Evolutionary conservation across 2,113 vertebrate species (phyloP), one percentile per base, ranked within the genome.

Genomic region (Pedetes capensis): DNA sequence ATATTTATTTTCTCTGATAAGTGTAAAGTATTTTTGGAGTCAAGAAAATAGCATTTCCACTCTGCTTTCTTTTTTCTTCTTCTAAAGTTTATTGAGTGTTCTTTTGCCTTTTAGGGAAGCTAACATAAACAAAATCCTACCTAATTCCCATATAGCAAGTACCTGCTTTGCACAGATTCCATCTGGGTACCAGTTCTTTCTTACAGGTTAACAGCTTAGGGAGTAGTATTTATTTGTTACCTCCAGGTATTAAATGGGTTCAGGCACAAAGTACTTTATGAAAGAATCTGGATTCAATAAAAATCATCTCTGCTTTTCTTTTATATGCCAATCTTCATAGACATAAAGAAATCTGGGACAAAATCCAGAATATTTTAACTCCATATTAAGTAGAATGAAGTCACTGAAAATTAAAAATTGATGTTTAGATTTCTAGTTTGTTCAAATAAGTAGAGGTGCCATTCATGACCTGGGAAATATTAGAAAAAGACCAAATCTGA

Each of bases 1-100:
- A 76, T 72, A 82, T 88, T 94, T 78, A 64, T 87, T 89, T 89
- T 39, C 44, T 96, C 83, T 87, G 53, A 93, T 93, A 93, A 91
- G 79, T 61, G 59, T 61, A 90, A 93, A 68, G 11, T 81, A 11
- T 86, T 55, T 64, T 88, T 66, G 49, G 34, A 96, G 64, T 37
- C 57, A 92, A 94, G 71, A 95, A 83, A 88, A 32, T 13, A 44
- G 14, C 53, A 94, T 89, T 74, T 59, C 11, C 13, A 69, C 29
- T 95, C 63, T 66, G 47, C 27, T 94, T 79, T 42, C 29, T 89
- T 86, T n/a, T 27, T 87, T 12, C 12, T 76, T 55, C 10, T 72
- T 82, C 57, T 91, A 59, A 75, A 82, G 20, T 74, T n/a, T 81
- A 3, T 16, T 85, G 27, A 66, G 6, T 71, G 80, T 83, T 82